These are phyloP conservation scores for Pterocles orientalis DNA, from an alignment of 2,113 vertebrate genomes.

Conservation along the genomic window DNA sequence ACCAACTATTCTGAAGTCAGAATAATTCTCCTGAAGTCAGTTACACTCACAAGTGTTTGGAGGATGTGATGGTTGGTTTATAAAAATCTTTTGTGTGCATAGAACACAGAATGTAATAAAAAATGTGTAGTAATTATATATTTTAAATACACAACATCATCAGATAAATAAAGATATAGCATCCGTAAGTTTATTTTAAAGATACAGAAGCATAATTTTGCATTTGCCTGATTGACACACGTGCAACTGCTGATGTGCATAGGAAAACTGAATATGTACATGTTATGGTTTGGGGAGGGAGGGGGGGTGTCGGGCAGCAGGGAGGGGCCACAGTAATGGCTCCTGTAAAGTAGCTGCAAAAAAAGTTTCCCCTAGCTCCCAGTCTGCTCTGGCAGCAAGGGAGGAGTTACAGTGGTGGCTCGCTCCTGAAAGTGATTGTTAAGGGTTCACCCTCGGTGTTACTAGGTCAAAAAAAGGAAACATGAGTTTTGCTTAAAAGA, in stretches of 20 bases:
- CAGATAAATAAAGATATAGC: not conserved
- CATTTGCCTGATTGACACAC: not conserved
- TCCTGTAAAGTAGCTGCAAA: too few species aligned
- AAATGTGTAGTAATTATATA: not conserved
- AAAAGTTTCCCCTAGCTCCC: too few species aligned
- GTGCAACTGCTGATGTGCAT: not conserved
- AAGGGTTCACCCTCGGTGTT: not conserved
- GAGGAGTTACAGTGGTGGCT: too few species aligned
- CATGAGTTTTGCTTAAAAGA: not conserved
- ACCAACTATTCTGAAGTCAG: not conserved
- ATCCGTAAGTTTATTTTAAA: not conserved
- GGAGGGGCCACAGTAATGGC: too few species aligned
- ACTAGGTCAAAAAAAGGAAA: not conserved
- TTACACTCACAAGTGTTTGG: not conserved
- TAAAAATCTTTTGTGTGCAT: not conserved
- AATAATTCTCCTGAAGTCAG: not conserved
- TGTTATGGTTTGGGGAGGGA: too few species aligned
- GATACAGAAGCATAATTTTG: not conserved
- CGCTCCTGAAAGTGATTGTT: too few species aligned
- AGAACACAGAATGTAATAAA: not conserved
- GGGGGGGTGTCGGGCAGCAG: too few species aligned
- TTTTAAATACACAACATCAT: not conserved
- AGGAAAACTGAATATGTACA: not conserved
- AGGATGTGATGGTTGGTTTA: not conserved
- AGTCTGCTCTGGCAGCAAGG: too few species aligned